Evolutionary conservation across 2,888 invertebrate genomes (phyloP).

Genomic region (Drosophila nr. perissopoda): DNA sequence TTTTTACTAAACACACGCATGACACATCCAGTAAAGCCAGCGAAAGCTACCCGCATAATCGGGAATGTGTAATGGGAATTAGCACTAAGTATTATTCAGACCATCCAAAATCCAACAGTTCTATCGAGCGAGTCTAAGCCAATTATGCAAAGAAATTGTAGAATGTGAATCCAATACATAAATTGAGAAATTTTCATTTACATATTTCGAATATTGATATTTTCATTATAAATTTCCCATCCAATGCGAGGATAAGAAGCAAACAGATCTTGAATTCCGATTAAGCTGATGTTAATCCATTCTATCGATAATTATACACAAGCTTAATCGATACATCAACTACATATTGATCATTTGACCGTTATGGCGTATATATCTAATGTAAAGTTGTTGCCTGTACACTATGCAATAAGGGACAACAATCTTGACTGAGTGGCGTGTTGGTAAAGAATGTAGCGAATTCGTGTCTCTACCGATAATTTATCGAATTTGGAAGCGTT

Average conservation of each 20-base stretch:
- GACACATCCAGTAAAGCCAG: not conserved
- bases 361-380: not conserved
- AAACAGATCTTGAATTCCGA: not conserved
- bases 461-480: not conserved
- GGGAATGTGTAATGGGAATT: slow-evolving; percentile 23
- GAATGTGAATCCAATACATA: not conserved
- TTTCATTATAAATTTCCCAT: not conserved
- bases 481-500: not conserved
- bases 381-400: not conserved
- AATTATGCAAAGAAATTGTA: slow-evolving; percentile 4
- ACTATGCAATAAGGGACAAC: not conserved
- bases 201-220: not conserved
- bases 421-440: too few relatives aligned
- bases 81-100: slow-evolving; percentile 36
- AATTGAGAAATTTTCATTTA: not conserved
- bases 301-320: not conserved
- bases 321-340: not conserved
- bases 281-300: not conserved
- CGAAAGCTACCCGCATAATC: not conserved
- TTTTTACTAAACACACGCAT: slow-evolving; percentile 26
- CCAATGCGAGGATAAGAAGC: not conserved
- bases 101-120: slow-evolving; percentile 1
- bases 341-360: not conserved
- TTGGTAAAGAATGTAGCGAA: not conserved
- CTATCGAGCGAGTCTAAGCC: not conserved